Evolutionary conservation across 2,113 vertebrate genomes (phyloP), one percentile per base, ranked within the genome.

Genomic region (Xiphophorus hellerii): DNA sequence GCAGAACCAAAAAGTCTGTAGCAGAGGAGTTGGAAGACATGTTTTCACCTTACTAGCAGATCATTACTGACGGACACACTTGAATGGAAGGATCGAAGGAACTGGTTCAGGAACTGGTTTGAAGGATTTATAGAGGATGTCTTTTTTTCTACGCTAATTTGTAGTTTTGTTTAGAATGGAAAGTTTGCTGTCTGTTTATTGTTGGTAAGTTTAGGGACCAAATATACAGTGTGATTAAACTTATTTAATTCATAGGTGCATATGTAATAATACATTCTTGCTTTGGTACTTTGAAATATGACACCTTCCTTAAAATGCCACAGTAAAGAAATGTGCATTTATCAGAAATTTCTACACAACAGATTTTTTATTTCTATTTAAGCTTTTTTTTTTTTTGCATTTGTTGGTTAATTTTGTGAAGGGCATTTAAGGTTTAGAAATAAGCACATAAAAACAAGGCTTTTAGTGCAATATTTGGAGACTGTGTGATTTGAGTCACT

Each of bases 401-500:
- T 80, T 69, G 83, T 65, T 83, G 64, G 83, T 73, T 67, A 30
- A 77, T 85, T 90, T 69, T 88, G 75, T 84, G 58, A 80, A 80
- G 58, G 84, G 37, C 91, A 89, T 93, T 94, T 92, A 88, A 90
- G 82, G 33, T 78, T 66, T 39, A 78, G 60, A 72, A 71, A 71
- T 77, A 76, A 87, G 85, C 88, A 87, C 90, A 90, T 90, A 93
- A 76, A 88, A 86, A 85, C 80, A 90, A 91, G 88, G 14, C 17
- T 91, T 81, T 64, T 71, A 90, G 90, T 95, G 94, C 95, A 95
- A 95, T 94, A 94, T 93, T 95, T 93, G 92, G 94, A 94, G 93
- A 91, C 69, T 88, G 86, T 77, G 81, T 67, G 79, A 71, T 86
- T 73, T 89, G 88, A 67, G 94, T 86, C 94, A 95, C 95, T 93